phyloP scores from a whole-genome alignment of 2,888 invertebrate species.

The Aporophyla nigra region DNA sequence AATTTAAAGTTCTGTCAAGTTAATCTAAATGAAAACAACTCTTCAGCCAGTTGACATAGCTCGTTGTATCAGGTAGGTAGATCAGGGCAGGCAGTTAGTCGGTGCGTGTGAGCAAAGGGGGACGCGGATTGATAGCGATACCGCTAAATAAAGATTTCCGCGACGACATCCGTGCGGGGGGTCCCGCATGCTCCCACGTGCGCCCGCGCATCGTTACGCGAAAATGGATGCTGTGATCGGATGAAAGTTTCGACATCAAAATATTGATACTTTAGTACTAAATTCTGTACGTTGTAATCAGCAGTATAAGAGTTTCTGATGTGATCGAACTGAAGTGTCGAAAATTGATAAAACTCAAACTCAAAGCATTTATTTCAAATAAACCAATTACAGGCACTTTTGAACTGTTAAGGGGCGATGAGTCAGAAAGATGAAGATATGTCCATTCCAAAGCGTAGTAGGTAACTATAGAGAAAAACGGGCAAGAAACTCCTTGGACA shows the following conservation, averaged over 20 bases:
- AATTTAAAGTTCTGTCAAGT: background rate
- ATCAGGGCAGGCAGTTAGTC: slow-evolving; percentile 53
- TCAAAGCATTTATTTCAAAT: no score
- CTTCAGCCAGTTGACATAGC: background rate
- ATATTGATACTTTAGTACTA: background rate
- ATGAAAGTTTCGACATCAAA: slow-evolving; percentile 15
- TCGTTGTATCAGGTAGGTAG: slow-evolving; percentile 32
- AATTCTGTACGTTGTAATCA: background rate
- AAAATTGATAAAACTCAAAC: background rate
- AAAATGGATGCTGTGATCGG: slow-evolving; percentile 37
- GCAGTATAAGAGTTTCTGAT: background rate
- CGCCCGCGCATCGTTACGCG: slow-evolving; percentile 50
- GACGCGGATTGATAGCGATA: slow-evolving; percentile 83
- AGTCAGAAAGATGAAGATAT: no score
- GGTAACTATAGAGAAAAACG: no score
- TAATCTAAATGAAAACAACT: background rate
- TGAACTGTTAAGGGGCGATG: no score
- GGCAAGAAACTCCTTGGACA: no score
- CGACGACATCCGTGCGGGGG: slow-evolving; percentile 86
- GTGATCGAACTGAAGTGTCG: background rate
- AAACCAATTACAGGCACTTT: no score
- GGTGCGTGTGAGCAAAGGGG: slow-evolving; percentile 87
- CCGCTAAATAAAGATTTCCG: slow-evolving; percentile 90
- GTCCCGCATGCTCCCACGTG: slow-evolving; percentile 66
- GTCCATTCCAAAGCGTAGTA: no score